phyloP scores from a whole-genome alignment of 2,113 vertebrate species.

The Vimba vimba region DNA sequence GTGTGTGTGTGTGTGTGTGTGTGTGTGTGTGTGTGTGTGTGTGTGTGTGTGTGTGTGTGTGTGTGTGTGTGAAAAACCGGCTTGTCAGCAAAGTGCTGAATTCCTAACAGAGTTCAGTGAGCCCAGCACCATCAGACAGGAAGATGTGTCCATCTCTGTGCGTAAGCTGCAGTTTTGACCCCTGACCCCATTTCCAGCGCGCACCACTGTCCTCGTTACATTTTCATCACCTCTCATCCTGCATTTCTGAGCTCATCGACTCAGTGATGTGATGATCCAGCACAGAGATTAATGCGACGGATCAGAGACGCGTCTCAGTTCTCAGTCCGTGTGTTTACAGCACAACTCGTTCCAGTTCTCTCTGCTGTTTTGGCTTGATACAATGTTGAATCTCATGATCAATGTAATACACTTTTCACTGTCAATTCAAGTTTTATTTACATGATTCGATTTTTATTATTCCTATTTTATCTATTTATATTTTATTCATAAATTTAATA shows the following conservation, averaged over 20 bases:
- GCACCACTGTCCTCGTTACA: background rate
- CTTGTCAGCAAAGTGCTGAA: slow-evolving; percentile 54
- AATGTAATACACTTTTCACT: background rate
- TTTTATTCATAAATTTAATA: background rate
- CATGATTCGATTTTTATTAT: background rate
- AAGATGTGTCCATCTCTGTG: slow-evolving; percentile 27
- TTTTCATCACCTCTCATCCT: background rate
- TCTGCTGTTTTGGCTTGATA: background rate
- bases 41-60: background rate
- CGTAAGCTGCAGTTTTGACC: slow-evolving; percentile 1
- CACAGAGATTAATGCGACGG: background rate
- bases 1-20: background rate
- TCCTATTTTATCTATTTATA: background rate
- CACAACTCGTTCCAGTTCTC: background rate
- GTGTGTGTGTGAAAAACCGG: slow-evolving; percentile 40
- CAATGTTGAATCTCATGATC: background rate
- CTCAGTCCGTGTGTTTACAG: slow-evolving; percentile 9
- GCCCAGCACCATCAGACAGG: background rate
- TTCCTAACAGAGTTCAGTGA: slow-evolving; percentile 39
- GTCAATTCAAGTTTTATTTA: background rate
- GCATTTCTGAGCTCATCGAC: background rate
- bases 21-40: slow-evolving; percentile 34
- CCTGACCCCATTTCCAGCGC: background rate
- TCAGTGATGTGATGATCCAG: slow-evolving; percentile 5
- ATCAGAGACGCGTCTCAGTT: background rate